Conservation (phyloP, 2,888 invertebrate species). For the Drosophila glabriapex region DNA sequence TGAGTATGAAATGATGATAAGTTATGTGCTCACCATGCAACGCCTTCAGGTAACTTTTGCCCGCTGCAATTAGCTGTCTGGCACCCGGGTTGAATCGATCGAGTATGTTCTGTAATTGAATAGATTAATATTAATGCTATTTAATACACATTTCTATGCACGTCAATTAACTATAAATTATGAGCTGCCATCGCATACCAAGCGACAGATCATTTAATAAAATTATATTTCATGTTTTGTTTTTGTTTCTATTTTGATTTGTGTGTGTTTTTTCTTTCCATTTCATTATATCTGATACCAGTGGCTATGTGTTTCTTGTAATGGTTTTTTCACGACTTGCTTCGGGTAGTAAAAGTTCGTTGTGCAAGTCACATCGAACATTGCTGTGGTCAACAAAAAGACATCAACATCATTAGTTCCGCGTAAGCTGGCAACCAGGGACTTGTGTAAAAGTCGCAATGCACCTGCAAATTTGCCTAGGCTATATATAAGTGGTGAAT, state of each 20-base stretch:
- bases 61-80: conserved; percentile 96
- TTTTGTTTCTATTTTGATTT: neutral
- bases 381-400: conserved; percentile 56
- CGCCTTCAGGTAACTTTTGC: conserved; percentile 97
- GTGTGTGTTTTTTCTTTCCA: neutral
- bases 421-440: conserved; percentile 48
- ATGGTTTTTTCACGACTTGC: conserved; percentile 57
- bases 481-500: conserved; percentile 45
- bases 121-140: conserved; percentile 33
- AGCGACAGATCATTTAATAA: conserved; percentile 30
- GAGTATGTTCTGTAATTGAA: conserved; percentile 94
- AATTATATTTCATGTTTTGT: conserved; percentile 14
- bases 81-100: conserved; percentile 98
- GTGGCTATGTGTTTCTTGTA: conserved; percentile 34
- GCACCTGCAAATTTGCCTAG: conserved; percentile 52
- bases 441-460: conserved; percentile 33
- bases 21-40: conserved; percentile 92
- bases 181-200: conserved; percentile 42
- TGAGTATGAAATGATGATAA: conserved; percentile 21
- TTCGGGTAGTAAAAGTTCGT: conserved; percentile 68
- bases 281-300: conserved; percentile 29
- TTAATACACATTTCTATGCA: conserved; percentile 27
- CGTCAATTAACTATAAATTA: conserved; percentile 61
- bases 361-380: conserved; percentile 56
- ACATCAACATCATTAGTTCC: conserved; percentile 68